These are phyloP conservation scores for Plestiodon gilberti DNA, from an alignment of 2,113 vertebrate genomes.

Conservation along the genomic window DNA sequence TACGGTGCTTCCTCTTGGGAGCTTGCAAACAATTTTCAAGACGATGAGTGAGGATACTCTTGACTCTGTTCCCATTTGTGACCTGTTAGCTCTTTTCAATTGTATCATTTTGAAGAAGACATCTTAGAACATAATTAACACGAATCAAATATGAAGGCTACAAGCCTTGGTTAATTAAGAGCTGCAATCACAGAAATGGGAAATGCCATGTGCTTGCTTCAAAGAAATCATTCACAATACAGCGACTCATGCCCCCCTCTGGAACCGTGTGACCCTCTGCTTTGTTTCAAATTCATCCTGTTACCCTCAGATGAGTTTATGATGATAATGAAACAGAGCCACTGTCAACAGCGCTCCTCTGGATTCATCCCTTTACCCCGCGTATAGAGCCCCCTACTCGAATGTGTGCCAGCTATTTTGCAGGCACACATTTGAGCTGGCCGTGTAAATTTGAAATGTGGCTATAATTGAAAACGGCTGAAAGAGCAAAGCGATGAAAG, in stretches of 20 bases:
- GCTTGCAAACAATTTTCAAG: constrained; percentile 32
- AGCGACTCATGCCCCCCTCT: constrained; percentile 28
- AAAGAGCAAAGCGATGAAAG: no score
- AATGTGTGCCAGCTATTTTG: no score
- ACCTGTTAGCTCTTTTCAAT: constrained; percentile 48
- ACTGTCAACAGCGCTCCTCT: background rate
- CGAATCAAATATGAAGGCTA: constrained; percentile 66
- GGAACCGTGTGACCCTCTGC: constrained; percentile 19
- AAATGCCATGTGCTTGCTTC: constrained; percentile 48
- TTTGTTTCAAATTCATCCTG: background rate
- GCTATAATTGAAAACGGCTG: no score
- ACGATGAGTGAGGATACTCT: background rate
- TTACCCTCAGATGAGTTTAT: constrained; percentile 20
- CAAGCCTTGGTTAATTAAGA: constrained; percentile 66
- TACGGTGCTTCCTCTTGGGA: background rate
- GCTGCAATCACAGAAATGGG: constrained; percentile 61
- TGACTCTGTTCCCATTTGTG: background rate
- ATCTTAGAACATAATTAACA: constrained; percentile 59
- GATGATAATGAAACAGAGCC: background rate
- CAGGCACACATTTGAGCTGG: no score
- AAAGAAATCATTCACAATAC: constrained; percentile 64
- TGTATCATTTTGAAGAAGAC: constrained; percentile 32
- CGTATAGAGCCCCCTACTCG: no score
- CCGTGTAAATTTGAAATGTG: no score
- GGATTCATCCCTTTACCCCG: no score